Base-by-base conservation (phyloP, 2,888 invertebrate genomes). In the Conistra vaccinii region DNA sequence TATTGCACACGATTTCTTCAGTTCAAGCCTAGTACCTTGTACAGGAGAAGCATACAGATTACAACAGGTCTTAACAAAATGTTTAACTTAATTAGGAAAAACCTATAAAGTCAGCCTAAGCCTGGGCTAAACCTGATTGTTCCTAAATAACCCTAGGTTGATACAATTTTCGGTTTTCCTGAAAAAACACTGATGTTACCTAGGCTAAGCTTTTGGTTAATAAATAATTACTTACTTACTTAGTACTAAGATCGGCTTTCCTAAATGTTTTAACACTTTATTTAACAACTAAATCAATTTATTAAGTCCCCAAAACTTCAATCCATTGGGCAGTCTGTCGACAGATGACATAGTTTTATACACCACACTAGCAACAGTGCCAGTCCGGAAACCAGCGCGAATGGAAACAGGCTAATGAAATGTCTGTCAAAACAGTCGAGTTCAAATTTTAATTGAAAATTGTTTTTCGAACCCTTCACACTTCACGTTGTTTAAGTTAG, bases 351-450 rank as follows among this genome's bases (percentile, higher is more conserved):
- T 71, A 76, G 85, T 70, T 76, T 78, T 80, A 76, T 55, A 78
- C 62, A 75, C 58, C 65, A 80, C 67, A 69, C 69, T 60, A 73
- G 74, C 80, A 77, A 73, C 81, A 29, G 39, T 45, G 32, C 68
- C 72, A 71, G 68, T n/a, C 60, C 78, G 84, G 81, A 86, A 88
- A 88, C 85, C 83, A 77, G 88, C 86, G 76, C 82, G 81, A 91
- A 90, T 89, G 91, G 89, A 94, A 94, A 90, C 92, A 90, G 95
- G 95, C 94, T 95, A 96, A 96, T 96, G 94, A 95, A 96, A 95
- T 87, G 95, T 95, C 96, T 93, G 93, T 96, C 95, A 95, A 93
- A 93, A 93, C 89, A 89, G 89, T 88, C 84, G 90, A 88, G 89
- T 88, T 89, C 86, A 88, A 92, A 93, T 92, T 95, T 95, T 94